Base-by-base conservation (phyloP, 2,888 invertebrate species). In the Phasia obesa region DNA sequence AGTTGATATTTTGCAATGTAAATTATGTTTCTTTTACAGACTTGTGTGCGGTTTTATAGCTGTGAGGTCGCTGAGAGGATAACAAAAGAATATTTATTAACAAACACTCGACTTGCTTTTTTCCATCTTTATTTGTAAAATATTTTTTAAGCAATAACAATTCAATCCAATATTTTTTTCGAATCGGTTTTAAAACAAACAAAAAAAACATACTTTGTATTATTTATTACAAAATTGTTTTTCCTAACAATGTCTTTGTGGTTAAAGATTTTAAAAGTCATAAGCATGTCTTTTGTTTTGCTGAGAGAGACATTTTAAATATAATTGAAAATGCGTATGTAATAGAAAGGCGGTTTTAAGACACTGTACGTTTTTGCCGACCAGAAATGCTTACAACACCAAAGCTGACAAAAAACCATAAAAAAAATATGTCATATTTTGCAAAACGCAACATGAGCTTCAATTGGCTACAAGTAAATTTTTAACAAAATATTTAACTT, bases 11-110 rank as follows among this genome's bases (percentile, higher is more conserved):
- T 77, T 74, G 17, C 77, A 80, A 47, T 77, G 80, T 81, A 84
- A 80, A 77, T 80, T 76, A 77, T 73, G 76, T 84, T 84, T 77
- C 84, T 69, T 73, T 77, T 73, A 59, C 74, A 67, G 73, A 70
- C 73, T 73, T 73, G 59, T 65, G 17, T 78, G 82, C 59, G 78
- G 82, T 79, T 83, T 83, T 47, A n/a, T 42, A 71, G 57, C 76
- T 49, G 31, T 44, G 53, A 60, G 44, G 57, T 35, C 38, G 49
- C 67, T 44, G 42, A 27, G 65, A 25, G 74, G 51, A 78, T 75
- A 59, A 75, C 64, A 78, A 82, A 78, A 53, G 69, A 74, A 82
- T 74, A 78, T 81, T 77, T 77, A 74, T 78, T 70, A 57, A 76
- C 51, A 53, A 47, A 1, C 5, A 35, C 49, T 9, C 15, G 3